Percentiles rank a stretch among this genome's conserved stretches.
Conservation (phyloP, 2,113 vertebrate genomes). For the Leptobrachium ailaonicum region DNA sequence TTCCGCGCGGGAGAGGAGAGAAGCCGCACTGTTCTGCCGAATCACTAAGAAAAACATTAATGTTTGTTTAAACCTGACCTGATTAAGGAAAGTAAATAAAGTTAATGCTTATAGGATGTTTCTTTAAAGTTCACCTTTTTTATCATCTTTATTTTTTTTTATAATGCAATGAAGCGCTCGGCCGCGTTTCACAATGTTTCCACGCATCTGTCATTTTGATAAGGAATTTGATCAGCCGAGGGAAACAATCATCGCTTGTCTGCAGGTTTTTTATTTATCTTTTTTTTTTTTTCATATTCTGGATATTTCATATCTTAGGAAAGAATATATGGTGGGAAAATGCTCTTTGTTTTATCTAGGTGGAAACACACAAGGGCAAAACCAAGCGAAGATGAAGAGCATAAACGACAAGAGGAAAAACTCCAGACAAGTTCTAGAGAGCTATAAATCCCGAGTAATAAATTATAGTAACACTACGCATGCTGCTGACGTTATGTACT, state of each 20-base stretch:
- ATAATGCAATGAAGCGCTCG: background rate
- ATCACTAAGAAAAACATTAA: background rate
- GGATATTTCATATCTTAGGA: no score
- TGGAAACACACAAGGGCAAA: no score
- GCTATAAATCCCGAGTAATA: background rate
- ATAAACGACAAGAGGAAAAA: background rate
- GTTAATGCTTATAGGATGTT: slow-evolving; percentile 19
- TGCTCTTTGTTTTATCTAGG: no score
- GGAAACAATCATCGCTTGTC: slow-evolving; percentile 1
- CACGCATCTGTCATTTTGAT: slow-evolving; percentile 4
- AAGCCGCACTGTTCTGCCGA: slow-evolving; percentile 3
- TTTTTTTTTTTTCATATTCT: background rate
- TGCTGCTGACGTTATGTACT: no score
- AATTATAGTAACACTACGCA: no score
- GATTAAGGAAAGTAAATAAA: slow-evolving; percentile 24
- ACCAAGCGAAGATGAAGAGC: no score
- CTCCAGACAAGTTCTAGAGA: background rate
- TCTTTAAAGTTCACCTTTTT: slow-evolving; percentile 7
- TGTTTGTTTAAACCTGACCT: slow-evolving; percentile 31
- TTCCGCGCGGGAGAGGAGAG: background rate
- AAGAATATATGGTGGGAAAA: background rate
- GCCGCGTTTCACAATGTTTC: background rate
- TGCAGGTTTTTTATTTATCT: background rate
- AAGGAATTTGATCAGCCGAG: background rate
- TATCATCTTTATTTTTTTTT: background rate